Evolutionary conservation across 2,888 invertebrate genomes (phyloP).

Genomic region (Stenodera caucasica): DNA sequence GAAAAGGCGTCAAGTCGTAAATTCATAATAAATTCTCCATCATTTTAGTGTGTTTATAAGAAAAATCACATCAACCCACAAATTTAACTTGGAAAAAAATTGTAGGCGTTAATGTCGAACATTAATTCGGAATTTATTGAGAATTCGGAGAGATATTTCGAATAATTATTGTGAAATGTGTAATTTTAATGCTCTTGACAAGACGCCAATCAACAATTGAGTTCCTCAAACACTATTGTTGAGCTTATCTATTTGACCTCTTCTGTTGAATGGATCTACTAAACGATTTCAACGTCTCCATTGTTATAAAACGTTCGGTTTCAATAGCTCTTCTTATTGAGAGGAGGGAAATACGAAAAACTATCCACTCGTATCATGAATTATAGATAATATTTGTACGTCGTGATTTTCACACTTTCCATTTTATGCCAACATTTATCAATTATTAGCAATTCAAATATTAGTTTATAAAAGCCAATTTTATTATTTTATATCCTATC

Average conservation of each 20-base stretch:
- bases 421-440: conserved; percentile 6
- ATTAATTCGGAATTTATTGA: no score
- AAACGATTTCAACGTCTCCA: background rate
- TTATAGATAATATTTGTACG: conserved; percentile 14
- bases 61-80: no score
- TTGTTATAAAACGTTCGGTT: background rate
- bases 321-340: no score
- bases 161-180: no score
- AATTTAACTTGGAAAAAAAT: no score
- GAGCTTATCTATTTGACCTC: conserved; percentile 13
- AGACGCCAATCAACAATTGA: background rate
- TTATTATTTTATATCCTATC: background rate
- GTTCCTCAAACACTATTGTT: conserved; percentile 9
- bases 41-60: no score
- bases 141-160: no score
- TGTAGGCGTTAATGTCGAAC: no score
- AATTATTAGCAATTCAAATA: conserved; percentile 38
- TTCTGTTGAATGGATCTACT: conserved; percentile 5
- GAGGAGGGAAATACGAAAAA: no score
- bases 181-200: no score
- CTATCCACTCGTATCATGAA: no score
- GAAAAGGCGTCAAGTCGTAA: background rate
- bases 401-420: conserved; percentile 46
- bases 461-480: conserved; percentile 2
- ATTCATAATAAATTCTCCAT: background rate